These are phyloP conservation scores for Hexactinellida sp. DNA, from an alignment of 37 sponge, comb jelly and placozoan genomes.

Conservation along the genomic window DNA sequence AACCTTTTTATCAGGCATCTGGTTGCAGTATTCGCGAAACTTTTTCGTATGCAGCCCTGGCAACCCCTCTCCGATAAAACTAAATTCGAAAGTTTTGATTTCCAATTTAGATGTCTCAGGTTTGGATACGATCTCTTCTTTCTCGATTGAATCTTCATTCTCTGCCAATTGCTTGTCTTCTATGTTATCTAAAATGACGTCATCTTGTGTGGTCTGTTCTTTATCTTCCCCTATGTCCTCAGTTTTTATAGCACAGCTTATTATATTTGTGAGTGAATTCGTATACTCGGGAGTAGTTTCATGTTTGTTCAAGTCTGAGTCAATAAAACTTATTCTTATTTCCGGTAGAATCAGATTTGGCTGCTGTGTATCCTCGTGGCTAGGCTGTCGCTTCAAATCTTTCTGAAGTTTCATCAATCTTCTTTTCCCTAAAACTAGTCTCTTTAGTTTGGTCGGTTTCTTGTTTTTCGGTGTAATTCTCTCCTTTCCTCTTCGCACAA, in stretches of 20 bases:
- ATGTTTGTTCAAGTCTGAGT: not conserved
- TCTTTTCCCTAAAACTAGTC: slow-evolving; percentile 24
- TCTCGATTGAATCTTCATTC: not conserved
- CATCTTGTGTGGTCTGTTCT: no score
- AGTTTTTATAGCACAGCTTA: not conserved
- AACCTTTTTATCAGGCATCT: slow-evolving; percentile 46
- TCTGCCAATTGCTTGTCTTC: not conserved
- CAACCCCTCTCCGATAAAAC: slow-evolving; percentile 13
- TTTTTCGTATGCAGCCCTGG: not conserved
- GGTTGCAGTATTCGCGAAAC: slow-evolving; percentile 60
- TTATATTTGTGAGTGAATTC: not conserved
- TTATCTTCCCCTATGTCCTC: not conserved
- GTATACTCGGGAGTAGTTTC: not conserved
- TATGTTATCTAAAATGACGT: no score
- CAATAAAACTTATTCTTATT: not conserved
- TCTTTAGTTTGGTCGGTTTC: slow-evolving; percentile 62
- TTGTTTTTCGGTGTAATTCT: slow-evolving; percentile 68
- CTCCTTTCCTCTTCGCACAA: slow-evolving; percentile 69
- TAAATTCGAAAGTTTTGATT: not conserved
- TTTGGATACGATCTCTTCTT: not conserved
- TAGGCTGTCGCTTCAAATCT: not conserved
- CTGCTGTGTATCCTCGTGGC: not conserved
- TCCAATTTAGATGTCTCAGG: not conserved
- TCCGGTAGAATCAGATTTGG: not conserved
- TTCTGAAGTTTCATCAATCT: not conserved